Evolutionary conservation across 1,140 invertebrate species (phyloP), one percentile per base, ranked within the genome.

Genomic region (Armadillidium nasatum): DNA sequence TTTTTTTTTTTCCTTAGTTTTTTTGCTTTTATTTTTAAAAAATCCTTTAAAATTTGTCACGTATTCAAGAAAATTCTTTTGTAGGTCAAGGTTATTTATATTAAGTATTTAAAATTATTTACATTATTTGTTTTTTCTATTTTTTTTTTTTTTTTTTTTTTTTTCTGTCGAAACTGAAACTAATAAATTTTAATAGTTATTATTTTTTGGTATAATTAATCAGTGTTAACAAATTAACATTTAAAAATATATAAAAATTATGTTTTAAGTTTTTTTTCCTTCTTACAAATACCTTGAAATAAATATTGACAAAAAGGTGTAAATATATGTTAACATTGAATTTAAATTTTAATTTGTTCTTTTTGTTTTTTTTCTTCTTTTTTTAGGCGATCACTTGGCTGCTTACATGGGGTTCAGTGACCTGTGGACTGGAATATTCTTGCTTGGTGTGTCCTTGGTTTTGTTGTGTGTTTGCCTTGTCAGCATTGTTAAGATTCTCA

Each of bases 401-500:
- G 79, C 77, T 21, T 68, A 78, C 15, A 75, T 80, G 21, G 69
- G 69, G 15, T 69, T 80, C 0, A 54, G 72, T 60, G 79, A 80
- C 73, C 66, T 72, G 0, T 76, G 72, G 0, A 82, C 88, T 44
- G 88, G 88, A 0, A 67, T 85, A 6, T 81, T 89, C 23, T 79
- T 89, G 44, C 75, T 90, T 13, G 82, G 86, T 0, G 73, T 85
- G 22, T 86, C 89, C 0, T 82, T 90, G 4, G 23, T 87, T 4
- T 74, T 87, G 0, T 84, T 90, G 6, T 87, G 85, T 68, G 44
- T 82, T 7, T 91, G 89, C 80, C 83, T 90, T 6, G 83, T 90
- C 19, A 72, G 84, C 44, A 87, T 91, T 50, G 89, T 90, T 22
- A 88, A 89, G 81, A 83, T 89, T 11, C 85, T 90, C 6, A 83